A percentile compares a stretch with the other conserved stretches of the same genome.
phyloP scores from a whole-genome alignment of 2,797 vertebrate genomes.

The Stomatorhinus walkeri region DNA sequence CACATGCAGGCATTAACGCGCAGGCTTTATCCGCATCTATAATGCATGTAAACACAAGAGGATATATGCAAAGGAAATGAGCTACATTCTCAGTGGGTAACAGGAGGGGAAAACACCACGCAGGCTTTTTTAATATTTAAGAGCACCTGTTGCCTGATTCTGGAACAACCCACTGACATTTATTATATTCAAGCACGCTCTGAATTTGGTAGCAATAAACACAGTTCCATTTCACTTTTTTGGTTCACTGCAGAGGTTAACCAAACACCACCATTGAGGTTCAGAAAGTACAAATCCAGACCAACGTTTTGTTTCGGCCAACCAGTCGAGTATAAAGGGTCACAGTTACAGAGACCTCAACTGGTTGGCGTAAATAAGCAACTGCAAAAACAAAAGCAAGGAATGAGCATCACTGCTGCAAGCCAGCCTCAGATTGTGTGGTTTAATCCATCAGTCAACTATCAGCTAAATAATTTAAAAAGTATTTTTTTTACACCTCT shows the following conservation, averaged over 20 bases:
- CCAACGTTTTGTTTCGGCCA: not conserved
- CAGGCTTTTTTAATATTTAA: not conserved
- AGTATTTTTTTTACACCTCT: not conserved
- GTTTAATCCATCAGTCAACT: not conserved
- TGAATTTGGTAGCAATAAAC: not conserved
- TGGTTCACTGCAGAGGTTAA: not conserved
- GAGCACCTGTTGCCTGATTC: not conserved
- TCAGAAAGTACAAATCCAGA: not conserved
- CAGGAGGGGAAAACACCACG: not conserved
- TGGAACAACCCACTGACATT: not conserved
- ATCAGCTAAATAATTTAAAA: not conserved
- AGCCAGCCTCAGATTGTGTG: not conserved
- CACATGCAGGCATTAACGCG: not conserved
- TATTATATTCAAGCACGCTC: not conserved
- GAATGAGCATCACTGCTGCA: not conserved
- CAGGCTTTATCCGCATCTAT: not conserved
- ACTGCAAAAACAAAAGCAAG: not conserved
- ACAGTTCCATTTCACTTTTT: not conserved
- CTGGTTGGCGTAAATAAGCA: not conserved
- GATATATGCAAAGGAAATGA: not conserved
- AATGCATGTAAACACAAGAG: not conserved
- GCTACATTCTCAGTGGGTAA: not conserved
- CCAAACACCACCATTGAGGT: not conserved
- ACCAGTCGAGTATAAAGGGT: not conserved
- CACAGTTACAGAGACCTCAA: not conserved